These are phyloP conservation scores for Ptychochromis oligacanthus DNA, from an alignment of 2,113 vertebrate genomes.

Conservation along the genomic window DNA sequence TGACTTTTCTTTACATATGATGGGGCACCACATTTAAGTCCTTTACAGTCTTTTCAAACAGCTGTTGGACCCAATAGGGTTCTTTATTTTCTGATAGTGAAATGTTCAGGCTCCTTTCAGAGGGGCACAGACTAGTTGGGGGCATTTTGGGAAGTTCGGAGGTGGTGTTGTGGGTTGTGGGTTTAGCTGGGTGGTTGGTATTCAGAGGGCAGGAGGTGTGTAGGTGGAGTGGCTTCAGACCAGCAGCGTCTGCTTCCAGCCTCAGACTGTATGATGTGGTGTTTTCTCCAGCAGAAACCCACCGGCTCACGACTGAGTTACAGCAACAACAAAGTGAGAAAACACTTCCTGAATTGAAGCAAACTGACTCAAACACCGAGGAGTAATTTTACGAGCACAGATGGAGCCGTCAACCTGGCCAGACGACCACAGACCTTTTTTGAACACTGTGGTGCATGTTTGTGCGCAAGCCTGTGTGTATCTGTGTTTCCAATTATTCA, in stretches of 20 bases:
- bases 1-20: background rate
- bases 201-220: slow-evolving; percentile 29
- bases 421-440: slow-evolving; percentile 52
- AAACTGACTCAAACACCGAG: background rate
- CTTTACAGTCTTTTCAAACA: no score
- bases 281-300: slow-evolving; percentile 20
- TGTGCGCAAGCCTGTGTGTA: background rate
- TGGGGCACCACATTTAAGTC: background rate
- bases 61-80: background rate
- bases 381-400: slow-evolving; percentile 43
- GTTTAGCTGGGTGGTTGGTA: slow-evolving; percentile 18
- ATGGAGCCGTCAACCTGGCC: slow-evolving; percentile 30
- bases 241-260: slow-evolving; percentile 24
- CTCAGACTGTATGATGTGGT: slow-evolving; percentile 66
- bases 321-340: slow-evolving; percentile 41
- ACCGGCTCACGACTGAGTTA: background rate
- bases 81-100: background rate
- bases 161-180: background rate
- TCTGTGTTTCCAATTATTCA: slow-evolving; percentile 38
- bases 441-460: slow-evolving; percentile 10
- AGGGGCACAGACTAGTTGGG: background rate
- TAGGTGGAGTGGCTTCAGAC: slow-evolving; percentile 23
- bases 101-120: background rate
- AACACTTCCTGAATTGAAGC: slow-evolving; percentile 46
- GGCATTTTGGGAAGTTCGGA: background rate